Evolutionary conservation across 2,113 vertebrate genomes (phyloP), one percentile per base, ranked within the genome.

Genomic region (Vimba vimba): DNA sequence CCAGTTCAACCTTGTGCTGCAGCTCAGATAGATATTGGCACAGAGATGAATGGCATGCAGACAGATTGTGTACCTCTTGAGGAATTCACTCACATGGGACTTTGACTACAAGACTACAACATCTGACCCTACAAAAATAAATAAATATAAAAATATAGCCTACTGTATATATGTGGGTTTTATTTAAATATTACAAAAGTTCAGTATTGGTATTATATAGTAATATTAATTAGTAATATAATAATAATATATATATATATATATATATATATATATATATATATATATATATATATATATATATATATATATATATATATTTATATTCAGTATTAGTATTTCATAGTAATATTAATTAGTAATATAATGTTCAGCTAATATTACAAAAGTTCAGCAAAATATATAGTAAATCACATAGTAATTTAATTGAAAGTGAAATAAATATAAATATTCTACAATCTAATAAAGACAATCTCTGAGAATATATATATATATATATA

Each of bases 1-100:
- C 88, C 75, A 1, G 25, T 30, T 68, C 60, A 55, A 82, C 87
- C 82, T 23, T 27, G 52, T 47, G 39, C 19, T 45, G 36, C 43
- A 30, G 59, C 68, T 74, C 23, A 84, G 52, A 45, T 47, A 66
- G 21, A 59, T 73, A 25, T 27, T 10, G 19, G 9, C 33, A 27
- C 71, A 45, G 6, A 74, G 74, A 76, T 3, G 19, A 4, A 76
- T 9, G 6, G 74, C 15, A 8, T 8, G 9, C n/a, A 62, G 5
- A 45, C 15, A 30, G 59, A 66, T 21, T 80, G 57, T n/a, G 0
- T 25, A 23, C 36, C 77, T 62, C 59, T 66, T 66, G 36, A 25
- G 39, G 23, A 79, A 60, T 10, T 47, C 27, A 25, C 39, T 45
- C 11, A 39, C 77, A 25, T n/a, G 8, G 30, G 43, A 62, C 47